Evolutionary conservation across 2,113 vertebrate species (phyloP).

Genomic region (Calypte anna): DNA sequence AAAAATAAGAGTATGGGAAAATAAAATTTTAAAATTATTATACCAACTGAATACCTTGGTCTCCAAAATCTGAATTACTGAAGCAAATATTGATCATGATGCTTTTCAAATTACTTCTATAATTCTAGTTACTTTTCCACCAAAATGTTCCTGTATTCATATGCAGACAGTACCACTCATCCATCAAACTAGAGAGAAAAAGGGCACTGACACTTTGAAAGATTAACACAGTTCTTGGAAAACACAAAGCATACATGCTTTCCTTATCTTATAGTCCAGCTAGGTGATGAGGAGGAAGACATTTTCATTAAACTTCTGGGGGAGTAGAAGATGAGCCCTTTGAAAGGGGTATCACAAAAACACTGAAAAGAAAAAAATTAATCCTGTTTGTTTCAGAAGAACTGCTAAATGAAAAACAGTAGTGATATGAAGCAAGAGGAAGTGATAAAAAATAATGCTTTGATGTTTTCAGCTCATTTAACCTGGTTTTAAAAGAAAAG

Average conservation of each 20-base stretch:
- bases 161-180: not conserved
- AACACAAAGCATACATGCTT: slow-evolving; percentile 9
- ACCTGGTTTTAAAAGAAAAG: not conserved
- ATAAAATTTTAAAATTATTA: not conserved
- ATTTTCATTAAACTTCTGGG: not conserved
- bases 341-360: not conserved
- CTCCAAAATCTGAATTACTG: not conserved
- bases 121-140: not conserved
- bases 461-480: not conserved
- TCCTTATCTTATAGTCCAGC: slow-evolving; percentile 7
- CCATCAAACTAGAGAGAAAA: not conserved
- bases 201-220: not conserved
- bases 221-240: slow-evolving; percentile 6
- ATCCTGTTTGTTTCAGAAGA: not conserved
- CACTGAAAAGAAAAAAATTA: not conserved
- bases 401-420: not conserved
- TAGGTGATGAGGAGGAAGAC: not conserved
- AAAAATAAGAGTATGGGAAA: not conserved
- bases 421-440: not conserved
- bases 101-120: not conserved
- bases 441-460: not conserved
- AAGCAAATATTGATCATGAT: not conserved
- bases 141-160: not conserved
- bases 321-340: not conserved
- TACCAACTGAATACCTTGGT: not conserved